Evolutionary conservation across 2,797 vertebrate species (phyloP), one percentile per base, ranked within the genome.

Genomic region (Lacerta bilineata): DNA sequence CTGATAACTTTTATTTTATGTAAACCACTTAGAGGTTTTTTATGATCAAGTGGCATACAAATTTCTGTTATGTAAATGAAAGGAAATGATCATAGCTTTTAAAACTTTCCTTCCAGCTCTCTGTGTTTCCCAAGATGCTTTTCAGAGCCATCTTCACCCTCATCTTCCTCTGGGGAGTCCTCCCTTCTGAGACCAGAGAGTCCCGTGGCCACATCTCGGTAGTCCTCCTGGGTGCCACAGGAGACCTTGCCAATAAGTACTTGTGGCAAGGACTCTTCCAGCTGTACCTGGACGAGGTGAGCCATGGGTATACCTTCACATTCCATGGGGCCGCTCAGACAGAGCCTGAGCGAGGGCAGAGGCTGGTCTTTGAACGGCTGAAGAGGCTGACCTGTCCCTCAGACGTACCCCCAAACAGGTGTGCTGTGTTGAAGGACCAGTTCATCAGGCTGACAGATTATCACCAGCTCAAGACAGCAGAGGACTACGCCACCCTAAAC

Each of bases 221-320:
- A 71, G 89, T 99, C 75, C 93, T 99, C 80, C 95, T 99, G 87
- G 99, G 99, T 83, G 98, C 97, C 55, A 99, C 98, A 0, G 99
- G 99, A 0, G 99, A 99, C 94, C 90, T 99, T 94, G 99, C 99
- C 9, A 98, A 95, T 93, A 99, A 99, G 90, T 99, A 99, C 93
- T 92, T 99, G 46, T 99, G 99, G 99, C 98, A 98, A 90, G 98
- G 98, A 2, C 97, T 99, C 0, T 99, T 99, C 94, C 97, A 98
- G 76, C 97, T 99, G 5, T 99, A 99, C 85, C 83, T 96, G 1
- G 97, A 97, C 29, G 97, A 99, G 90, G 97, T 96, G 15, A 97
- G 93, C 83, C 96, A 96, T 0, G 98, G 98, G 43, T 96, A 98
- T 96, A 98, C 95, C 86, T 99, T 99, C 75, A 98, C 98, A 1